Percentiles rank a stretch among this genome's conserved stretches.
Conservation (phyloP, 2,797 vertebrate species). For the Antrozous pallidus region DNA sequence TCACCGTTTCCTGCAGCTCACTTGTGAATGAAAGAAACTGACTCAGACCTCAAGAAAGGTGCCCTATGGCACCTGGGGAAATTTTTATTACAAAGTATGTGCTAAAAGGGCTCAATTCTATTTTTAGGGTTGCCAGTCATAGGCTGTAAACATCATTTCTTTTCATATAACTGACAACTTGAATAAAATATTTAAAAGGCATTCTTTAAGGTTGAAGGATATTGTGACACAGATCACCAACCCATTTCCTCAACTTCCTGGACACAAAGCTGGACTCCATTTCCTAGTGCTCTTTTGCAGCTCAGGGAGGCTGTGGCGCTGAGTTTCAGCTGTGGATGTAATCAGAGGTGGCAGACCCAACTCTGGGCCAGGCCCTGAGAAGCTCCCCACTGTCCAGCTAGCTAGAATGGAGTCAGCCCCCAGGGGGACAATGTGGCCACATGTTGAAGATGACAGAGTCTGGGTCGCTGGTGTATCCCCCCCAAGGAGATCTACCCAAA, state of each 20-base stretch:
- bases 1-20: constrained; percentile 38
- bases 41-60: constrained; percentile 16
- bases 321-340: neutral
- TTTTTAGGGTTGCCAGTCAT: constrained; percentile 51
- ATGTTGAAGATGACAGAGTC: neutral
- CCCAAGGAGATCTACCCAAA: neutral
- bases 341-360: neutral
- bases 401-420: neutral
- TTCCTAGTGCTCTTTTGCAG: neutral
- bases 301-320: neutral
- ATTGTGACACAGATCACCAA: constrained; percentile 20
- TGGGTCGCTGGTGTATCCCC: neutral
- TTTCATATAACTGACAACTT: constrained; percentile 45
- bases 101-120: constrained; percentile 24
- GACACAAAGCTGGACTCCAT: neutral
- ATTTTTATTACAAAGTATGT: constrained; percentile 13
- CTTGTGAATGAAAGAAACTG: constrained; percentile 47
- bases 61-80: neutral
- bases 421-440: neutral
- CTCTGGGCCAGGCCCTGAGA: neutral
- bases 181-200: constrained; percentile 52
- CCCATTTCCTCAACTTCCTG: constrained; percentile 17
- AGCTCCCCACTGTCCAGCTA: neutral
- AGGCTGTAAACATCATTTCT: constrained; percentile 22
- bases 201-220: constrained; percentile 40